These are phyloP conservation scores for Callocephalon fimbriatum DNA, from an alignment of 2,113 vertebrate species.

Conservation along the genomic window DNA sequence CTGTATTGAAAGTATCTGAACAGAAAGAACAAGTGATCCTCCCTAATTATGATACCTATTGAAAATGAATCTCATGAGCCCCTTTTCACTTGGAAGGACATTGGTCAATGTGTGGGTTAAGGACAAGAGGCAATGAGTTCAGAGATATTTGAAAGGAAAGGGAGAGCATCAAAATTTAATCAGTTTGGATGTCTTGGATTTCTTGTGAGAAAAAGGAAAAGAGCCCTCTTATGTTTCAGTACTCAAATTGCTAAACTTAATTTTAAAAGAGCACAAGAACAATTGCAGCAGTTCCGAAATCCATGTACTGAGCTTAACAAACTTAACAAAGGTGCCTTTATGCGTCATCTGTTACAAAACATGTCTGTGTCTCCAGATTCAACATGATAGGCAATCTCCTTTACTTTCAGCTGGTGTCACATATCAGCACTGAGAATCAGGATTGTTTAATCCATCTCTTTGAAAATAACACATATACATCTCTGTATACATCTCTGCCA, in stretches of 20 bases:
- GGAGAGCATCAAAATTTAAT: background rate
- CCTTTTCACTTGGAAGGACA: background rate
- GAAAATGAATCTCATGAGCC: background rate
- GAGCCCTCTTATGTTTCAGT: conserved; percentile 48
- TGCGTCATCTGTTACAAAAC: background rate
- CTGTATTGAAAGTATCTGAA: background rate
- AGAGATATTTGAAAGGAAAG: background rate
- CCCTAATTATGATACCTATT: background rate
- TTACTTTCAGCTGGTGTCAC: background rate
- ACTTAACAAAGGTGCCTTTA: background rate
- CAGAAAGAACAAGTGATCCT: background rate
- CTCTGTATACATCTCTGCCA: background rate
- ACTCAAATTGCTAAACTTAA: background rate
- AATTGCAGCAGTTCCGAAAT: background rate
- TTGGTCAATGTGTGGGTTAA: background rate
- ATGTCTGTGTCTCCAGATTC: background rate
- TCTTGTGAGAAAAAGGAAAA: background rate
- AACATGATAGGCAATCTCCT: background rate
- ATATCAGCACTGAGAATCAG: background rate
- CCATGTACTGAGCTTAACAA: background rate
- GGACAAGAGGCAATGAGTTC: background rate
- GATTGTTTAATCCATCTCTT: background rate
- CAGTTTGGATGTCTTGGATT: background rate
- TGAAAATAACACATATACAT: background rate
- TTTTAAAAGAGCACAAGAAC: background rate